Evolutionary conservation across 2,797 vertebrate species (phyloP).

Genomic region (Mormyrus proboscirostris): DNA sequence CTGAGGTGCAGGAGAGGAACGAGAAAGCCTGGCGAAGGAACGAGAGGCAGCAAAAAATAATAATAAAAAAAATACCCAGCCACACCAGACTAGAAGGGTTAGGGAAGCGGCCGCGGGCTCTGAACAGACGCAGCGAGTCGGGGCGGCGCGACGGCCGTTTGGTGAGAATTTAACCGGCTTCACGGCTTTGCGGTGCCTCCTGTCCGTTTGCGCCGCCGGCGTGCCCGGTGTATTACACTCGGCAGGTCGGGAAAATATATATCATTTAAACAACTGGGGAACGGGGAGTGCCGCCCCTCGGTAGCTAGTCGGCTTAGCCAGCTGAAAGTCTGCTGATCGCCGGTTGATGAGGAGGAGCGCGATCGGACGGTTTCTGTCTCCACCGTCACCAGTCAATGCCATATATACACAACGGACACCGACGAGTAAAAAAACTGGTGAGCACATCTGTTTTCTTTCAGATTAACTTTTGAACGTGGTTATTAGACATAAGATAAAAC

Average conservation of each 20-base stretch:
- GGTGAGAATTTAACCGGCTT: conserved; percentile 15
- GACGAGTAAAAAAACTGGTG: conserved; percentile 41
- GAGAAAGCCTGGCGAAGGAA: conserved; percentile 20
- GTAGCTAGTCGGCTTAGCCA: conserved; percentile 63
- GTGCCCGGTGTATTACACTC: conserved; percentile 20
- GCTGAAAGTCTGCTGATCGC: conserved; percentile 48
- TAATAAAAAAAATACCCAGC: not conserved
- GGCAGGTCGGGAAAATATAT: conserved; percentile 35
- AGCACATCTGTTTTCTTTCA: not conserved
- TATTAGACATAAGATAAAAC: not conserved
- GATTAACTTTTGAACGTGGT: not conserved
- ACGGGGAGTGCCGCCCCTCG: conserved; percentile 63
- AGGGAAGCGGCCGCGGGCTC: conserved; percentile 43
- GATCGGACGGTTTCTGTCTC: conserved; percentile 54
- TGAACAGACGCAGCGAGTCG: conserved; percentile 29
- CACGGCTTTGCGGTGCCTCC: conserved; percentile 36
- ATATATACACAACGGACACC: conserved; percentile 58
- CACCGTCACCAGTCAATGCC: conserved; percentile 67
- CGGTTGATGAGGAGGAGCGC: conserved; percentile 59
- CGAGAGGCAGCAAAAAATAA: not conserved
- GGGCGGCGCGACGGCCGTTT: conserved; percentile 5
- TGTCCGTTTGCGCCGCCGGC: conserved; percentile 21
- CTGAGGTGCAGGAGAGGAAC: conserved; percentile 29
- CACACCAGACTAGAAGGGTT: conserved; percentile 37
- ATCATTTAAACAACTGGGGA: conserved; percentile 46